A percentile compares a stretch with the other conserved stretches of the same genome.
Evolutionary conservation across 2,888 invertebrate species (phyloP).

Genomic region (Tanaodytes sp.): DNA sequence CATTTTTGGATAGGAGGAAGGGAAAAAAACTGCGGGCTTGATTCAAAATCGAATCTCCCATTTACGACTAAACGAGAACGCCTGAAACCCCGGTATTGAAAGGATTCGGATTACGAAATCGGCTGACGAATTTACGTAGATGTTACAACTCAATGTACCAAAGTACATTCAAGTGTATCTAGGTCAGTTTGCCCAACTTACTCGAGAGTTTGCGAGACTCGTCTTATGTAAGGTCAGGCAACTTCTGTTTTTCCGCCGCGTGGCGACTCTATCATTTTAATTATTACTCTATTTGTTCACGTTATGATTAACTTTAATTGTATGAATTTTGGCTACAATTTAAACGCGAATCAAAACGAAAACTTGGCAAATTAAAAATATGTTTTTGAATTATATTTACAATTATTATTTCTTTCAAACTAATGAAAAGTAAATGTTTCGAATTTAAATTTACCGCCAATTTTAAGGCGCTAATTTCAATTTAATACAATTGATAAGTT

Average conservation of each 20-base stretch:
- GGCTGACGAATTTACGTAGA: slow-evolving; percentile 29
- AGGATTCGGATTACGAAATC: slow-evolving; percentile 32
- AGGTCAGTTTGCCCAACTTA: slow-evolving; percentile 43
- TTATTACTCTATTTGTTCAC: slow-evolving; percentile 23
- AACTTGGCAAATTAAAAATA: too few relatives aligned
- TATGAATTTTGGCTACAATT: background rate
- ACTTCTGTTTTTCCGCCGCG: slow-evolving; percentile 16
- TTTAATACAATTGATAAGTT: too few relatives aligned
- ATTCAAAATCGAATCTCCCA: slow-evolving; percentile 26
- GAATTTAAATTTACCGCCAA: too few relatives aligned
- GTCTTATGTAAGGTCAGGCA: slow-evolving; percentile 35
- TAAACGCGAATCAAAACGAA: background rate
- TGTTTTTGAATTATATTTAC: too few relatives aligned
- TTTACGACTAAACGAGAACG: slow-evolving; percentile 13
- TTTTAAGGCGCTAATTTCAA: too few relatives aligned
- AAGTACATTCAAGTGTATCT: slow-evolving; percentile 38
- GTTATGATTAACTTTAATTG: slow-evolving; percentile 16
- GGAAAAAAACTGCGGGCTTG: slow-evolving; percentile 12
- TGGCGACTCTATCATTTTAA: slow-evolving; percentile 35
- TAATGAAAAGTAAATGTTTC: too few relatives aligned
- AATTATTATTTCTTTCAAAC: too few relatives aligned
- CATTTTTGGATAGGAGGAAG: too few relatives aligned
- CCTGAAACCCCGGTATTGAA: slow-evolving; percentile 15
- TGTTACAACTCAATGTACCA: slow-evolving; percentile 32
- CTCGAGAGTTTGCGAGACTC: slow-evolving; percentile 16